Evolutionary conservation across 1,140 invertebrate species (phyloP).

Genomic region (silkworm (Bombyx mori)): DNA sequence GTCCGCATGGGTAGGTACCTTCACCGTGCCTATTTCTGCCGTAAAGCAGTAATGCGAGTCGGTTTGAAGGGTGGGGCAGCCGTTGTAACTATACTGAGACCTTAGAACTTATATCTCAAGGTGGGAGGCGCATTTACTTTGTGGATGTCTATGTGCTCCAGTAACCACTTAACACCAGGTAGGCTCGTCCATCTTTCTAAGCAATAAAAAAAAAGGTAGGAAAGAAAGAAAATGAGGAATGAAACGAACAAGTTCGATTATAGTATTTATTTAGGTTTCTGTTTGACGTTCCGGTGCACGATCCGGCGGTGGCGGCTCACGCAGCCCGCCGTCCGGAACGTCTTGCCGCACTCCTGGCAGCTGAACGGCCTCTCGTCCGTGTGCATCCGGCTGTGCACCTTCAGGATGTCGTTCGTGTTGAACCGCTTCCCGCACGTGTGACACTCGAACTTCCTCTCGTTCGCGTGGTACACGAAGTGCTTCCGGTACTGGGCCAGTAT

Average conservation of each 20-base stretch:
- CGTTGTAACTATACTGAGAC: too few relatives aligned
- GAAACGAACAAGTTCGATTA: slow-evolving; percentile 30
- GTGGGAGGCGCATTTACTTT: too few relatives aligned
- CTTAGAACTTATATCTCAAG: too few relatives aligned
- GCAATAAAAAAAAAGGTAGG: too few relatives aligned
- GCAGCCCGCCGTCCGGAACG: slow-evolving; percentile 61
- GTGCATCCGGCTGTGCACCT: slow-evolving; percentile 82
- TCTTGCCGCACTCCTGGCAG: slow-evolving; percentile 72
- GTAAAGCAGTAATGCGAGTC: too few relatives aligned
- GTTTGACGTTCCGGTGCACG: slow-evolving; percentile 39
- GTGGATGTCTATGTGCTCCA: too few relatives aligned
- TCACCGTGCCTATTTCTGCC: too few relatives aligned
- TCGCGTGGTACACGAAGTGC: slow-evolving; percentile 63
- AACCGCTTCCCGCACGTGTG: slow-evolving; percentile 71
- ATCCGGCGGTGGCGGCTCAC: slow-evolving; percentile 61
- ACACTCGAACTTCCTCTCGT: slow-evolving; percentile 65
- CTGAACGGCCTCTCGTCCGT: slow-evolving; percentile 77
- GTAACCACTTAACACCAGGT: too few relatives aligned
- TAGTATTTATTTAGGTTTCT: slow-evolving; percentile 24
- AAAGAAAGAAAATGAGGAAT: slow-evolving; percentile 2
- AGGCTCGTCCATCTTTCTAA: too few relatives aligned
- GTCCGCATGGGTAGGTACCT: too few relatives aligned
- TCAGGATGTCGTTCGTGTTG: slow-evolving; percentile 71
- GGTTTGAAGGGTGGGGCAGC: too few relatives aligned
- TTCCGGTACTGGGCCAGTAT: slow-evolving; percentile 54